Evolutionary conservation across 2,797 vertebrate species (phyloP).

Genomic region (Cichlasoma orientale): DNA sequence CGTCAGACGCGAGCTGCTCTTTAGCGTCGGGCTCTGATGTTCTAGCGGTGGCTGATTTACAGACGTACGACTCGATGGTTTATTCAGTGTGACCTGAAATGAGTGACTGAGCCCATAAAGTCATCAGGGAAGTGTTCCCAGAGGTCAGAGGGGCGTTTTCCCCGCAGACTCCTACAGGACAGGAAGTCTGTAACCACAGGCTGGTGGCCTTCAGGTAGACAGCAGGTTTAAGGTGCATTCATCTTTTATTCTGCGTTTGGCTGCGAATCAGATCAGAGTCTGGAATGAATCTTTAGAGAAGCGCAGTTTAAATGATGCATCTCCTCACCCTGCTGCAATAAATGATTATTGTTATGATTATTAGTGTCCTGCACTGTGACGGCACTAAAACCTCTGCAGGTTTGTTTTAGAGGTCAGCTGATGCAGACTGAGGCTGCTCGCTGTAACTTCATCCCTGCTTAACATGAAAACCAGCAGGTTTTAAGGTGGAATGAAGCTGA

Average conservation of each 20-base stretch:
- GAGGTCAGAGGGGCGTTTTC: not conserved
- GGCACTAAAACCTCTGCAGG: too few species aligned
- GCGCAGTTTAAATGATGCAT: not conserved
- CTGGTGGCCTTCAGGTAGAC: not conserved
- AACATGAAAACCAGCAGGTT: too few species aligned
- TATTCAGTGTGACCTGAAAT: not conserved
- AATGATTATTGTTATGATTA: too few species aligned
- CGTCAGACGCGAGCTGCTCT: not conserved
- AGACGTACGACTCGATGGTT: not conserved
- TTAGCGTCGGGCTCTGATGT: not conserved
- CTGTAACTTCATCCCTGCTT: too few species aligned
- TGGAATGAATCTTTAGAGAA: not conserved
- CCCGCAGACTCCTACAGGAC: not conserved
- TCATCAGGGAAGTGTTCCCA: not conserved
- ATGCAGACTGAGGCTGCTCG: too few species aligned
- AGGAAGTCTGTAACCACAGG: not conserved
- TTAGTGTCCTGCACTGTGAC: too few species aligned
- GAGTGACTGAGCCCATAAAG: not conserved
- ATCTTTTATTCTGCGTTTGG: too few species aligned
- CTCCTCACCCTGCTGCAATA: not conserved
- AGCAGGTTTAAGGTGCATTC: too few species aligned
- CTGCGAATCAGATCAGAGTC: not conserved
- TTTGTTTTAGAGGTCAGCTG: too few species aligned
- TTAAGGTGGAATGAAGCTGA: too few species aligned
- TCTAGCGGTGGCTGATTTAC: not conserved